These are phyloP conservation scores for Cyprinella venusta DNA, from an alignment of 2,797 vertebrate genomes.

Conservation along the genomic window DNA sequence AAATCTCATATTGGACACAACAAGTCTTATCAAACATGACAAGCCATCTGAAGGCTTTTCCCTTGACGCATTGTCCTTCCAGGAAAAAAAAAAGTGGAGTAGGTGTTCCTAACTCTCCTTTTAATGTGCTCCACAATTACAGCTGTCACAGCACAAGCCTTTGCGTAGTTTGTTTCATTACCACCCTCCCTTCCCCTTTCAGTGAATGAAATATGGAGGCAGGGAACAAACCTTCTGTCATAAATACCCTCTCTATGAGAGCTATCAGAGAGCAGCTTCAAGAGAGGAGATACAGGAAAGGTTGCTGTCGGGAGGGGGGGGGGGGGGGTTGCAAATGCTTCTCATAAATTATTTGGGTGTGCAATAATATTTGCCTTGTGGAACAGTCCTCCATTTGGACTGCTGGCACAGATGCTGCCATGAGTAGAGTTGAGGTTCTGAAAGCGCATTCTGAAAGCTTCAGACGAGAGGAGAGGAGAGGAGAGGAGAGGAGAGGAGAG, in stretches of 20 bases:
- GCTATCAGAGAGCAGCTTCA: constrained; percentile 71
- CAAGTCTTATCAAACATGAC: constrained; percentile 70
- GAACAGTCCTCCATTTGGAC: constrained; percentile 80
- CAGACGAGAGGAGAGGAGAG: constrained; percentile 13
- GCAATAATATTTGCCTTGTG: constrained; percentile 86
- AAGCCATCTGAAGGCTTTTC: constrained; percentile 64
- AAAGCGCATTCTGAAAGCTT: no score
- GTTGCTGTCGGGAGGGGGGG: neutral
- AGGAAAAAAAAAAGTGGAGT: constrained; percentile 70
- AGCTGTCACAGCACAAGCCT: constrained; percentile 81
- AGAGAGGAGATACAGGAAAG: constrained; percentile 53
- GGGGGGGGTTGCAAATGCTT: constrained; percentile 52
- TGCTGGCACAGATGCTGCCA: constrained; percentile 85
- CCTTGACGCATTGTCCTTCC: constrained; percentile 58
- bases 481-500: constrained; percentile 15
- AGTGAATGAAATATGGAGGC: constrained; percentile 74
- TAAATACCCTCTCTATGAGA: constrained; percentile 84
- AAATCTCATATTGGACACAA: constrained; percentile 69
- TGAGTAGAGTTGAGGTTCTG: constrained; percentile 38
- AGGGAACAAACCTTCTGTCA: constrained; percentile 72
- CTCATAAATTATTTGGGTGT: constrained; percentile 89
- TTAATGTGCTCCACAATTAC: constrained; percentile 85
- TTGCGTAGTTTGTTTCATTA: constrained; percentile 65
- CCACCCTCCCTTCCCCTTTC: constrained; percentile 35
- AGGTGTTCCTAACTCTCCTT: constrained; percentile 79